Evolutionary conservation across 1,140 invertebrate species (phyloP).

Genomic region (Bombus ignitus): DNA sequence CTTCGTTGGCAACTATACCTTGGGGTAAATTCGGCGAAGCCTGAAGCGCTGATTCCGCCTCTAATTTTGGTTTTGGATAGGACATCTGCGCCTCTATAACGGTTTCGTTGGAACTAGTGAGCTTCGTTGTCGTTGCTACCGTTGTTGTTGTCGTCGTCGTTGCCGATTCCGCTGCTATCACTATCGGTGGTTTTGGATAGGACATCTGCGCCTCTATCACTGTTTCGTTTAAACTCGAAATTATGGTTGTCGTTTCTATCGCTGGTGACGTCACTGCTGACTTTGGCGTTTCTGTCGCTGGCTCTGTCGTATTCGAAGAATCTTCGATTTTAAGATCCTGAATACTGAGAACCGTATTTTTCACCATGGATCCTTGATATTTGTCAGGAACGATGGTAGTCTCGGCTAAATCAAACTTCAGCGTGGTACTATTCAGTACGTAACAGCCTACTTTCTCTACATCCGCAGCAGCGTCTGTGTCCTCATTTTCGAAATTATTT

Average conservation of each 20-base stretch:
- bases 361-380: too few species aligned
- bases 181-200: neutral
- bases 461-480: neutral
- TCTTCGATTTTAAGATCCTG: neutral
- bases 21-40: neutral
- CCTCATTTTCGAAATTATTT: neutral
- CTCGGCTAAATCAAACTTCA: conserved; percentile 11
- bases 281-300: neutral
- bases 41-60: neutral
- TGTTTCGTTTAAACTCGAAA: neutral
- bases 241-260: neutral
- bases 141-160: neutral
- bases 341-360: neutral
- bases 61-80: neutral
- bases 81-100: neutral
- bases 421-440: neutral
- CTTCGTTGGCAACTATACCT: neutral
- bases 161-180: neutral
- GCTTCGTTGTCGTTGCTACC: neutral
- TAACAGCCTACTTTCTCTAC: conserved; percentile 5
- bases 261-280: neutral
- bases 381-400: neutral
- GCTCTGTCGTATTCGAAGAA: neutral
- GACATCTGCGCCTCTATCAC: neutral
- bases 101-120: neutral